Percentiles rank a stretch among this genome's conserved stretches.
phyloP scores from a whole-genome alignment of 1,140 invertebrate genomes.

The Ectropis grisescens region DNA sequence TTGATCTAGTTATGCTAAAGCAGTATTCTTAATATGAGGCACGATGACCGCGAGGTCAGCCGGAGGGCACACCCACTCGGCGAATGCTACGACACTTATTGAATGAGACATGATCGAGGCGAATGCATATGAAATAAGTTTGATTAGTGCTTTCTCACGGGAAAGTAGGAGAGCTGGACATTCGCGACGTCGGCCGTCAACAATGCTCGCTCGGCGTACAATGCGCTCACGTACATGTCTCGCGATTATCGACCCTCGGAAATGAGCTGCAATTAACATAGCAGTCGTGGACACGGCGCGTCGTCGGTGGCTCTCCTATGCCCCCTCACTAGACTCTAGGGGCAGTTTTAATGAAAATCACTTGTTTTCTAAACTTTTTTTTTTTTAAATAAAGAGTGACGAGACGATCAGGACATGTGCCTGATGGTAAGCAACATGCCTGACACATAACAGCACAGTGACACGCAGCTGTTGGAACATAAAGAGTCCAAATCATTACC shows the following conservation, averaged over 20 bases:
- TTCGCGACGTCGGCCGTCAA: background rate
- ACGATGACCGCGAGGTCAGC: slow-evolving; percentile 29
- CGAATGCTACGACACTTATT: slow-evolving; percentile 19
- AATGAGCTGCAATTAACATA: slow-evolving; percentile 65
- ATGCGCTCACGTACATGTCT: slow-evolving; percentile 55
- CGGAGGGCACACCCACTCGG: slow-evolving; percentile 18
- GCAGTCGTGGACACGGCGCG: slow-evolving; percentile 52
- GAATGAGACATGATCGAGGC: slow-evolving; percentile 17
- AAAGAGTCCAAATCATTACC: too few relatives aligned
- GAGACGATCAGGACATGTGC: too few relatives aligned
- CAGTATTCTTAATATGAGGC: slow-evolving; percentile 22
- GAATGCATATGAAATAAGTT: slow-evolving; percentile 5
- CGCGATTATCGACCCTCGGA: slow-evolving; percentile 62
- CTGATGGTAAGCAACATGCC: too few relatives aligned
- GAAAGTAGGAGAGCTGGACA: background rate
- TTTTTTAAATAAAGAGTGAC: too few relatives aligned
- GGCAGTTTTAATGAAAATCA: too few relatives aligned
- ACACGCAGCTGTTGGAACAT: too few relatives aligned
- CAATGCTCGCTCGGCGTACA: slow-evolving; percentile 40
- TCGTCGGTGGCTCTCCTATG: slow-evolving; percentile 35
- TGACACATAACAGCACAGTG: too few relatives aligned
- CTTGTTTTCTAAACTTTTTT: too few relatives aligned
- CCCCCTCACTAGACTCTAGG: too few relatives aligned
- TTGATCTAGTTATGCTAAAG: slow-evolving; percentile 9
- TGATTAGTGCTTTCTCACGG: slow-evolving; percentile 32